Base-by-base conservation (phyloP, 2,888 invertebrate species). In the Sinopyrophorus schimmeli region DNA sequence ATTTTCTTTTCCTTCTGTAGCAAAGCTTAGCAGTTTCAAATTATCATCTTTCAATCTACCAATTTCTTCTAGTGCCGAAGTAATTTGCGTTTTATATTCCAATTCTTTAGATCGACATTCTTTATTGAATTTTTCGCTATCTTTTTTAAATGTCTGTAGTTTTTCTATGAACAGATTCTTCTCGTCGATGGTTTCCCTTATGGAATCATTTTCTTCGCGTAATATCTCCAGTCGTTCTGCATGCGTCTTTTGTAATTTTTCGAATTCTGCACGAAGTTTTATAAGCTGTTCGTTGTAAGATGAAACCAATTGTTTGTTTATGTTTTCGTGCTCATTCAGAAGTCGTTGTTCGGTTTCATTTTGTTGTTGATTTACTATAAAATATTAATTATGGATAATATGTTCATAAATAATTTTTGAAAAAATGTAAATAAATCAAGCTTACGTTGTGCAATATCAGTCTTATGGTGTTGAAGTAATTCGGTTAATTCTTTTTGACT, bases 191-290 rank as follows among this genome's bases (percentile, higher is more conserved):
- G 71, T 65, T 48, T 72, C 72, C 35, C 71, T 57, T 32, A 72
- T 72, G 6, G 72, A 64, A 47, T 74, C 72, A 51, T 74, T 73
- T 58, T 74, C 74, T 46, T 73, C 72, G 9, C 71, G 60, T 9
- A 74, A 58, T 27, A 73, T 73, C 37, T 72, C 72, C 41, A 74
- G 39, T 1, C 70, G 63, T 47, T 69, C 70, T 24, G 66, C 64
- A 57, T 74, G 71, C 7, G 66, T 69, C 41, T 65, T 63, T 48
- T 72, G 69, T n/a, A 74, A 56, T 44, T 65, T 71, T 5, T 66
- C 63, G 42, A 69, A 69, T 47, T 73, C 70, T 9, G 55, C 50
- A 42, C 66, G 65, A 9, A 73, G 46, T 10, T 62, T 66, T 9
- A 57, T 41, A 18, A 72, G 58, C 54, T 71, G 66, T 16, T 67